phyloP scores from a whole-genome alignment of 2,888 invertebrate species.

The Thera britannica region DNA sequence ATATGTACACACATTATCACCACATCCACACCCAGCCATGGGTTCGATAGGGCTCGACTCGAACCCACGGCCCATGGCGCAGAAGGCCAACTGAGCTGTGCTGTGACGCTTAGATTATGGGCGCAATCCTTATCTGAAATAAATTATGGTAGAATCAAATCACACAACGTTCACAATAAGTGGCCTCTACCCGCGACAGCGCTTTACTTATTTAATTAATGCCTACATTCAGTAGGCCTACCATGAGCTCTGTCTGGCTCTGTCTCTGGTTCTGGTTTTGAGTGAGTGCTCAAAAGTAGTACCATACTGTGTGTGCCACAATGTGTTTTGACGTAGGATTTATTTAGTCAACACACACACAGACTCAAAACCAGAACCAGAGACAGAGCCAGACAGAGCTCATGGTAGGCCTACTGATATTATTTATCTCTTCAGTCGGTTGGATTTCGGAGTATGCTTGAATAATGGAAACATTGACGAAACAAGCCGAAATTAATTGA shows the following conservation, averaged over 20 bases:
- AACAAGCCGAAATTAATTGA: neutral
- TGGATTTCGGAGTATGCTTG: conserved; percentile 9
- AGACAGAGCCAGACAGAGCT: too few species aligned
- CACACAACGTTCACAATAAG: conserved; percentile 15
- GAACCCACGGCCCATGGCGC: too few species aligned
- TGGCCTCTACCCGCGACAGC: neutral
- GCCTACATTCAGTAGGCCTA: neutral
- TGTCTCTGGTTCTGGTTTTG: too few species aligned
- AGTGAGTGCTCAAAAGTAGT: too few species aligned
- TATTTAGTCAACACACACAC: too few species aligned
- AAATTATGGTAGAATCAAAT: conserved; percentile 14
- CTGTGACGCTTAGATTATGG: neutral
- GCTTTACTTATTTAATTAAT: conserved; percentile 15
- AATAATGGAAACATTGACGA: conserved; percentile 7
- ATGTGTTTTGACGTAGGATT: too few species aligned
- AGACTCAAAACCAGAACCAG: too few species aligned
- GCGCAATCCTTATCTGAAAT: conserved; percentile 12
- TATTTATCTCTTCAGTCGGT: conserved; percentile 17
- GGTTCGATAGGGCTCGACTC: too few species aligned
- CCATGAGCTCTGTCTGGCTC: too few species aligned
- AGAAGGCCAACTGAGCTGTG: neutral
- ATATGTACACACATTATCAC: too few species aligned
- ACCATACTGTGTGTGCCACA: too few species aligned
- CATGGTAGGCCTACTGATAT: neutral
- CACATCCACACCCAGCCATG: too few species aligned